A percentile compares a stretch with the other conserved stretches of the same genome.
Evolutionary conservation across 2,113 vertebrate genomes (phyloP).

Genomic region (Brachionichthys hirsutus): DNA sequence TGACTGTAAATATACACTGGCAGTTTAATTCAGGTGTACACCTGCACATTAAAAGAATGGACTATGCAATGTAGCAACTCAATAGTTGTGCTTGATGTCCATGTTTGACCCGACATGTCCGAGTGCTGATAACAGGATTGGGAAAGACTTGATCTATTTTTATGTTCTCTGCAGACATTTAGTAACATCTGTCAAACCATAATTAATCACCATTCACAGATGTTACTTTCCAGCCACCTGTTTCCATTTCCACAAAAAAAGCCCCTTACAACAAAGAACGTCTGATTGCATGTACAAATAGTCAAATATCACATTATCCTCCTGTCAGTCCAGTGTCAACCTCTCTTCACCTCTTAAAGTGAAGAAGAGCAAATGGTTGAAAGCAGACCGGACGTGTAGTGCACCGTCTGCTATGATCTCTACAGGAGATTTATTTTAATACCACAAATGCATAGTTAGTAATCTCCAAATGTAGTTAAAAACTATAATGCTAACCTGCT

Average conservation of each 20-base stretch:
- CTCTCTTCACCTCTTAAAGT: conserved; percentile 14
- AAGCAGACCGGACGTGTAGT: conserved; percentile 42
- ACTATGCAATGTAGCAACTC: not conserved
- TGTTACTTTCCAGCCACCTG: conserved; percentile 54
- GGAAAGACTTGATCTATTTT: conserved; percentile 15
- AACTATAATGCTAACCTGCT: conserved; percentile 79
- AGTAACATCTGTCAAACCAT: conserved; percentile 61
- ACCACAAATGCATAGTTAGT: conserved; percentile 72
- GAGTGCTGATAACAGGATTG: conserved; percentile 19
- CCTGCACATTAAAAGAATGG: not conserved
- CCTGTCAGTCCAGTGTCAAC: not conserved
- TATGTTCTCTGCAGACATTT: conserved; percentile 26
- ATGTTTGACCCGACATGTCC: not conserved
- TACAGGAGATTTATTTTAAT: conserved; percentile 75
- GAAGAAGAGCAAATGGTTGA: conserved; percentile 47
- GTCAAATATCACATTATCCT: conserved; percentile 31
- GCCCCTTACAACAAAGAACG: conserved; percentile 27
- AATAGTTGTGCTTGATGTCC: not conserved
- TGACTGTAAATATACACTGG: too few relatives aligned
- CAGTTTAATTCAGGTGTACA: too few relatives aligned
- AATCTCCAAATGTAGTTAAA: conserved; percentile 75
- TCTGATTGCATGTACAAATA: conserved; percentile 35
- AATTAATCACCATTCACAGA: conserved; percentile 64
- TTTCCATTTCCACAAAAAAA: conserved; percentile 53
- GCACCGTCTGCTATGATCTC: conserved; percentile 76